These are phyloP conservation scores for Danio aesculapii DNA, from an alignment of 2,797 vertebrate genomes.

Conservation along the genomic window DNA sequence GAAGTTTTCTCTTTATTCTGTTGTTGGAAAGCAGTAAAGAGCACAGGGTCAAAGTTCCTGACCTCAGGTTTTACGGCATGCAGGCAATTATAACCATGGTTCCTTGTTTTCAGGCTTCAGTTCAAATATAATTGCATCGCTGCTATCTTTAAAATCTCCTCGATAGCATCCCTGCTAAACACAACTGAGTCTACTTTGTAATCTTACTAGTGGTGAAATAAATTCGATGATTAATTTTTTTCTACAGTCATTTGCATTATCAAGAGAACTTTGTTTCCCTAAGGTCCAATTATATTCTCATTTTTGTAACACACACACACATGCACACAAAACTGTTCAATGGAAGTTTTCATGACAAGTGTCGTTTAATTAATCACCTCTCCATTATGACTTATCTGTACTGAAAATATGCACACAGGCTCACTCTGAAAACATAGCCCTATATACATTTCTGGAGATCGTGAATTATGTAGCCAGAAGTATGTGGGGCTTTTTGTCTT, in stretches of 20 bases:
- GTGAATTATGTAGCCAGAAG: no score
- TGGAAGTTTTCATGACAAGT: background rate
- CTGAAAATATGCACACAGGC: no score
- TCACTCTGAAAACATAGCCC: no score
- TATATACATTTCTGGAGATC: no score
- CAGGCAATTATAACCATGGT: constrained; percentile 67
- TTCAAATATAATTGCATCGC: constrained; percentile 33
- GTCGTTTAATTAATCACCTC: background rate
- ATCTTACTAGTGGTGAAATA: background rate
- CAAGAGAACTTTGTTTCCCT: background rate
- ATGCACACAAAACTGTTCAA: background rate
- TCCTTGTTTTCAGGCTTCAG: constrained; percentile 61
- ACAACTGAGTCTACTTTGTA: background rate
- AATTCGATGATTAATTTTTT: background rate
- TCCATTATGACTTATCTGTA: background rate
- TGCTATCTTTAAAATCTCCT: constrained; percentile 37
- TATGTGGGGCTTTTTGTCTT: no score
- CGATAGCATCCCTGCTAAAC: background rate
- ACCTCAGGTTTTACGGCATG: constrained; percentile 63
- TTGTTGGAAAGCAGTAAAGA: constrained; percentile 74
- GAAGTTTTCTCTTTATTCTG: constrained; percentile 65
- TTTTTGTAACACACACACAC: background rate
- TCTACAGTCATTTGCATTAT: background rate
- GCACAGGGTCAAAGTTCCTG: constrained; percentile 65
- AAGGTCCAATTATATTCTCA: background rate